A percentile compares a stretch with the other conserved stretches of the same genome.
Conservation (phyloP, 2,888 invertebrate genomes). For the Cryptocheilus praepositus region DNA sequence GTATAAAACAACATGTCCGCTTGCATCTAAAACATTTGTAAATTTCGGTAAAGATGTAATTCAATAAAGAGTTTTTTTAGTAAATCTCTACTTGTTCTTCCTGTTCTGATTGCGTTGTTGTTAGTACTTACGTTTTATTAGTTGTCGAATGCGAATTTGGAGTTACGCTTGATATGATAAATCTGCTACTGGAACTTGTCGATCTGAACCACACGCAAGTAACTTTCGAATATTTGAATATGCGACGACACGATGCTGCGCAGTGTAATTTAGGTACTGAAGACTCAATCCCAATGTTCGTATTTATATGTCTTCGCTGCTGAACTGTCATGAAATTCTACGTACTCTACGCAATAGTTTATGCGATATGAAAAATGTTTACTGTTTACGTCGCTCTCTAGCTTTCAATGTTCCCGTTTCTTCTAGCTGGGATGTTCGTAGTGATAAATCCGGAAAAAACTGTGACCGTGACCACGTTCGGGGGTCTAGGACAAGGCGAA, state of each 20-base stretch:
- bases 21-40: no score
- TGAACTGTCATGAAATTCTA: conserved; percentile 6
- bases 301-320: conserved; percentile 37
- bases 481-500: conserved; percentile 20
- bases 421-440: conserved; percentile 1
- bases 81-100: no score
- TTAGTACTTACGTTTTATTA: no score
- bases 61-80: no score
- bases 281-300: conserved; percentile 20
- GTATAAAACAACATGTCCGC: no score
- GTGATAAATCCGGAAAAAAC: conserved; percentile 25
- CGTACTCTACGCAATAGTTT: conserved; percentile 20
- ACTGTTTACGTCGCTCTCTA: conserved; percentile 24
- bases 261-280: conserved; percentile 33
- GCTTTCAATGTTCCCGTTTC: not conserved
- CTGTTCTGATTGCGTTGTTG: no score
- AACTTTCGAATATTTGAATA: no score
- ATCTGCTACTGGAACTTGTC: no score
- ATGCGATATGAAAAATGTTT: conserved; percentile 45
- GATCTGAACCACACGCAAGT: no score
- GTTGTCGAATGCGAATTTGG: no score
- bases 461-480: conserved; percentile 23
- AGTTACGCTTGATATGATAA: no score
- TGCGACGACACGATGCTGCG: conserved; percentile 5
- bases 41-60: no score